Conservation (phyloP, 2,888 invertebrate species). For the Zootermopsis nevadensis region DNA sequence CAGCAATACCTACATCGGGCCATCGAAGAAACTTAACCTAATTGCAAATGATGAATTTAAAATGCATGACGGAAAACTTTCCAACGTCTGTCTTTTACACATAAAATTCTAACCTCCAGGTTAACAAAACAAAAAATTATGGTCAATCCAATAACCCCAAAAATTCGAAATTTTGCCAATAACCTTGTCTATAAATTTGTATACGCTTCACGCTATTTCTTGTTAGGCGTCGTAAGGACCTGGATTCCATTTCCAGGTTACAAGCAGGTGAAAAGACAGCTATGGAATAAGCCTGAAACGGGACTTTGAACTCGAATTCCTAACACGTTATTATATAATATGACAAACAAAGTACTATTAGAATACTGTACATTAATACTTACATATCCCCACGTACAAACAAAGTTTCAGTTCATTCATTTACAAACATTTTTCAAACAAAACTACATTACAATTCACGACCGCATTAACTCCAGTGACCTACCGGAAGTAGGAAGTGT, state of each 20-base stretch:
- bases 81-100: background rate
- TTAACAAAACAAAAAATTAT: background rate
- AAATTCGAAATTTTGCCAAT: background rate
- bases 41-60: background rate
- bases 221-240: slow-evolving; percentile 30
- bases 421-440: slow-evolving; percentile 43
- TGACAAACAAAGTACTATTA: background rate
- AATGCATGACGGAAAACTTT: background rate
- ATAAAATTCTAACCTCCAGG: slow-evolving; percentile 12
- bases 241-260: slow-evolving; percentile 46
- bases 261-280: slow-evolving; percentile 42
- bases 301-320: slow-evolving; percentile 39
- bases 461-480: slow-evolving; percentile 53
- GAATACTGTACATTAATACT: slow-evolving; percentile 24
- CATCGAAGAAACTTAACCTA: background rate
- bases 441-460: slow-evolving; percentile 42
- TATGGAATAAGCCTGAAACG: slow-evolving; percentile 36
- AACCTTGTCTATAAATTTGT: background rate
- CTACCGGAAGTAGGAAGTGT: slow-evolving; percentile 54
- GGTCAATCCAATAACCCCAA: background rate
- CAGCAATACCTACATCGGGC: background rate
- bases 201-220: slow-evolving; percentile 34
- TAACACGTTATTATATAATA: slow-evolving; percentile 12
- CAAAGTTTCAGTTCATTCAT: slow-evolving; percentile 39
- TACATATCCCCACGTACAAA: slow-evolving; percentile 44